Conservation (phyloP, 1,140 invertebrate genomes). For the Schlechtendalia chinensis region DNA sequence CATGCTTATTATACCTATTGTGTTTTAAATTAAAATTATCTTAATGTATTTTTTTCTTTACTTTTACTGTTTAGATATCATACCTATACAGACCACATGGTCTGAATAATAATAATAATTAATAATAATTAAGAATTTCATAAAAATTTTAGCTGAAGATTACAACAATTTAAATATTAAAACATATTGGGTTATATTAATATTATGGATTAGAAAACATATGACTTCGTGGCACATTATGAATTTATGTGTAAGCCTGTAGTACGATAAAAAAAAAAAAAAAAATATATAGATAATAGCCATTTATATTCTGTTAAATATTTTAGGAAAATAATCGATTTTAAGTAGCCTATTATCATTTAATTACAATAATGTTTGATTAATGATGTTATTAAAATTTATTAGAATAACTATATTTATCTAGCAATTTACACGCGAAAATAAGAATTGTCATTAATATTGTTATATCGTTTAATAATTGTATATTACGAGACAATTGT, state of each 20-base stretch:
- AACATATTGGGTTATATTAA: neutral
- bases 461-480: neutral
- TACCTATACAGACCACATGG: neutral
- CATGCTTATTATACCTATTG: neutral
- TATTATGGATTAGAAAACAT: neutral
- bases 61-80: neutral
- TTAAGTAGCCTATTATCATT: slow-evolving; percentile 12
- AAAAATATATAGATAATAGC: neutral
- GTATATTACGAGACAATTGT: neutral
- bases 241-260: neutral
- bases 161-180: neutral
- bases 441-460: neutral
- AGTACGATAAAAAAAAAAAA: neutral
- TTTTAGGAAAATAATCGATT: slow-evolving; percentile 3
- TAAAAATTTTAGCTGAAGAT: neutral
- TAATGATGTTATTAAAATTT: neutral
- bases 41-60: neutral
- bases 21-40: neutral
- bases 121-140: neutral
- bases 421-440: neutral
- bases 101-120: neutral
- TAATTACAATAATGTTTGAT: neutral
- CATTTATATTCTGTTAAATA: slow-evolving; percentile 24
- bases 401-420: neutral
- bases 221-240: neutral